Evolutionary conservation across 2,113 vertebrate genomes (phyloP).

Genomic region (Spilogale gracilis): DNA sequence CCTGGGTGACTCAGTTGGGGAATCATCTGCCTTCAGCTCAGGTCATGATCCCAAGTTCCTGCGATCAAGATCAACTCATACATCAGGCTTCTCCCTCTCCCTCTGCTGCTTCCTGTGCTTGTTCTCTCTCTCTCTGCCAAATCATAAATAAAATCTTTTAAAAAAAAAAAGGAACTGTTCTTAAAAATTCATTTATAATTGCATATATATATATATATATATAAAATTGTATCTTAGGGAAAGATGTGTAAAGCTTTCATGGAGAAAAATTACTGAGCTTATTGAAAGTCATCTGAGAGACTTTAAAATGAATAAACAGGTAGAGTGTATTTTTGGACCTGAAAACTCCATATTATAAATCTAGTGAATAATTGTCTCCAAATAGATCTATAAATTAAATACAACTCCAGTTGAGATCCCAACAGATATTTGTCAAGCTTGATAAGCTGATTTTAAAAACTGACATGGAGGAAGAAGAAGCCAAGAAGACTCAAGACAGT

Average conservation of each 20-base stretch:
- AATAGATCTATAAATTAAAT: not conserved
- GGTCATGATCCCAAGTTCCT: no score
- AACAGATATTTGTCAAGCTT: not conserved
- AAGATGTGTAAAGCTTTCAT: not conserved
- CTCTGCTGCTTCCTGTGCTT: no score
- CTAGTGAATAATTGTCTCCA: not conserved
- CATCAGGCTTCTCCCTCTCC: no score
- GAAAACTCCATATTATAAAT: not conserved
- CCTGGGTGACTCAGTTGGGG: no score
- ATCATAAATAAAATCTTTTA: no score
- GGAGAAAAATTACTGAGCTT: not conserved
- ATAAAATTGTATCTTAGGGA: not conserved
- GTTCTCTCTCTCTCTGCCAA: no score
- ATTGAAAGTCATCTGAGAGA: not conserved
- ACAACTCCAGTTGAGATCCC: not conserved
- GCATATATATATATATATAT: not conserved
- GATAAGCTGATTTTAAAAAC: slow-evolving; percentile 3
- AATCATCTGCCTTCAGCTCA: no score
- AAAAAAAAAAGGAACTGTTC: not conserved
- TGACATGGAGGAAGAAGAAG: not conserved
- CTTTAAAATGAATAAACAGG: not conserved
- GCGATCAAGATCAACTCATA: no score
- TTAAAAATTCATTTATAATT: not conserved
- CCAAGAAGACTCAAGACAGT: not conserved
- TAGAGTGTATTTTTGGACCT: not conserved